Percentiles rank a stretch among this genome's conserved stretches.
These are phyloP conservation scores for Cepphus grylle DNA, from an alignment of 2,113 vertebrate genomes.

Conservation along the genomic window DNA sequence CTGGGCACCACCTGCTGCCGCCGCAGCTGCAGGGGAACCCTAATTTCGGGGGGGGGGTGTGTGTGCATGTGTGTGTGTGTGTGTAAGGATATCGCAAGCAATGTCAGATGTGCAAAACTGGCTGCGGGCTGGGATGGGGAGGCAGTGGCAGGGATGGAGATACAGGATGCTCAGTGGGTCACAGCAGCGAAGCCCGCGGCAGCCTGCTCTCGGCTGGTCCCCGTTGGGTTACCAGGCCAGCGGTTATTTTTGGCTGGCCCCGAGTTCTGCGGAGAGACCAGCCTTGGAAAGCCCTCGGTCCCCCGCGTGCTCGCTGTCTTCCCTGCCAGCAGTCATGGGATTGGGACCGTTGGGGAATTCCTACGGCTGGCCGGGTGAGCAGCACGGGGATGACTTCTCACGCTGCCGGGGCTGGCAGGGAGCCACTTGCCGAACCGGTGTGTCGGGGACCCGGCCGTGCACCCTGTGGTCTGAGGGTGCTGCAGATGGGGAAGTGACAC, in stretches of 20 bases:
- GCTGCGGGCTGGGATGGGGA: background rate
- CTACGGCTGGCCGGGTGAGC: background rate
- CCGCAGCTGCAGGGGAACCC: constrained; percentile 1
- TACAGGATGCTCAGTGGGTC: background rate
- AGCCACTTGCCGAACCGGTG: background rate
- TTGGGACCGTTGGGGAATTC: background rate
- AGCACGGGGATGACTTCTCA: background rate
- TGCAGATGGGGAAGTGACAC: background rate
- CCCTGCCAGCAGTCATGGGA: background rate
- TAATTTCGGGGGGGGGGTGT: background rate
- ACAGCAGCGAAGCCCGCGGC: fast-evolving
- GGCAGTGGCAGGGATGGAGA: fast-evolving
- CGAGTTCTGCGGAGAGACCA: background rate
- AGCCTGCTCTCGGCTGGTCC: background rate
- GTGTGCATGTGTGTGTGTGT: background rate
- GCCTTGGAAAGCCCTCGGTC: background rate
- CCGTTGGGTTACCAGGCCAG: background rate
- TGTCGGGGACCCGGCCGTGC: background rate
- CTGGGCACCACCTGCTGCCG: constrained; percentile 41
- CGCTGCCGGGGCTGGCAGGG: background rate
- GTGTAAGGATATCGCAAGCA: background rate
- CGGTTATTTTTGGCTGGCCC: background rate
- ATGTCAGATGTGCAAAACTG: background rate
- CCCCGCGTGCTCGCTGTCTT: background rate
- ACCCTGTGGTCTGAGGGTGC: background rate